Base-by-base conservation (phyloP, 2,888 invertebrate species). In the Lycophotia porphyrea region DNA sequence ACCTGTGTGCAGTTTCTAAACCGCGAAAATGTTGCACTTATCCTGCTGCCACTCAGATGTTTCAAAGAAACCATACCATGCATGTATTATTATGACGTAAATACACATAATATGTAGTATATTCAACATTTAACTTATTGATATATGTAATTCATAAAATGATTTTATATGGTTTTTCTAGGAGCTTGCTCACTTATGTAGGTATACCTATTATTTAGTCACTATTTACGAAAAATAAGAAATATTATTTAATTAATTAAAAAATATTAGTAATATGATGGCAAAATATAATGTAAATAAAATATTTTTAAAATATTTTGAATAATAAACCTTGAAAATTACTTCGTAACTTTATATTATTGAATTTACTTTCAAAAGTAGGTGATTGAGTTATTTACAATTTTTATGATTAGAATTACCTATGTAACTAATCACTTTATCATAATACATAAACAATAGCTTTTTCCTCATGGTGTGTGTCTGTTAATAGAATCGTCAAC, bases 31-130 rank as follows among this genome's bases (percentile, higher is more conserved):
- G 34, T 27, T 34, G n/a, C 55, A 44, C 55, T 7, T 74, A 78
- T 71, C 85, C 82, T 74, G 36, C 21, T 55, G 15, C 15, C 18
- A 74, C 31, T 58, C 65, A 71, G 36, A 24, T 18, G 49, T 52
- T 82, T 74, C 73, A 71, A 24, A 49, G 71, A 81, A 82, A 8
- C 11, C 36, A 49, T 44, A 36, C 49, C 63, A 49, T n/a, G 31
- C 24, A 55, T 47, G 15, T 31, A 9, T 61, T 5, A 13, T 27
- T 49, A 65, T 74, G 67, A 75, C 61, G 61, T 67, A n/a, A 39
- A 39, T 63, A 39, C 4, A 21, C 7, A 15, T 44, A 1, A 34
- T 5, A 15, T 36, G 36, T 4, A 61, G 21, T 39, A 36, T 2
- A 60, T 73, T 31, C 34, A 31, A 8, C 1, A 44, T 34, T 73